Evolutionary conservation across 2,797 vertebrate species (phyloP).

Genomic region (Acropternis orthonyx): DNA sequence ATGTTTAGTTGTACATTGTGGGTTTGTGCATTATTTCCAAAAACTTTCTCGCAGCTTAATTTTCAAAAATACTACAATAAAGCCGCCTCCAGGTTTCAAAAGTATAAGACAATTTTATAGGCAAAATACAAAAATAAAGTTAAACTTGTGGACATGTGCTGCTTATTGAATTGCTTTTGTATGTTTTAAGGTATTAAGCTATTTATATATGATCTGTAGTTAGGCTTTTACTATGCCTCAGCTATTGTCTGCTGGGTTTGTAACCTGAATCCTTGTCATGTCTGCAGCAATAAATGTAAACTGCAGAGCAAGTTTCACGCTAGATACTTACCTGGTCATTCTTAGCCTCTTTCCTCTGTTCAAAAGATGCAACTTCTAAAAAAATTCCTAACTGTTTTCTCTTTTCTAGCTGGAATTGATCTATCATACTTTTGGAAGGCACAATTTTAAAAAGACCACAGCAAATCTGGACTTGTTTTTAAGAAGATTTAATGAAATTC

Average conservation of each 20-base stretch:
- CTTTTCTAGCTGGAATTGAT: constrained; percentile 89
- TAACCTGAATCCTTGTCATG: background rate
- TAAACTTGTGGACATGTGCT: background rate
- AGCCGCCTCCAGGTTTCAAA: background rate
- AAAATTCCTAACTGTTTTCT: constrained; percentile 24
- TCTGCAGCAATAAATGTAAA: background rate
- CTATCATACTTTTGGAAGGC: constrained; percentile 95
- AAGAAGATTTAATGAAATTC: constrained; percentile 96
- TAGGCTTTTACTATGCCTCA: background rate
- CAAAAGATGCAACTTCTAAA: background rate
- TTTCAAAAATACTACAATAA: background rate
- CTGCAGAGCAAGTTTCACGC: background rate
- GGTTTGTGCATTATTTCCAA: background rate
- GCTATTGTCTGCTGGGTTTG: background rate
- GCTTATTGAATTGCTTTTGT: background rate
- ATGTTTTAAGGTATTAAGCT: background rate
- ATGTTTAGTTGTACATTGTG: background rate
- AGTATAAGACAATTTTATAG: background rate
- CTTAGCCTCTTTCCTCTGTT: background rate
- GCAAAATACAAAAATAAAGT: background rate
- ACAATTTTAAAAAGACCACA: constrained; percentile 92
- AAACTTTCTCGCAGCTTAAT: background rate
- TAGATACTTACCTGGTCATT: background rate
- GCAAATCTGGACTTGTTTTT: constrained; percentile 98
- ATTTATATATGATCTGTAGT: background rate